Evolutionary conservation across 2,113 vertebrate species (phyloP), one percentile per base, ranked within the genome.

Genomic region (Camelus bactrianus): DNA sequence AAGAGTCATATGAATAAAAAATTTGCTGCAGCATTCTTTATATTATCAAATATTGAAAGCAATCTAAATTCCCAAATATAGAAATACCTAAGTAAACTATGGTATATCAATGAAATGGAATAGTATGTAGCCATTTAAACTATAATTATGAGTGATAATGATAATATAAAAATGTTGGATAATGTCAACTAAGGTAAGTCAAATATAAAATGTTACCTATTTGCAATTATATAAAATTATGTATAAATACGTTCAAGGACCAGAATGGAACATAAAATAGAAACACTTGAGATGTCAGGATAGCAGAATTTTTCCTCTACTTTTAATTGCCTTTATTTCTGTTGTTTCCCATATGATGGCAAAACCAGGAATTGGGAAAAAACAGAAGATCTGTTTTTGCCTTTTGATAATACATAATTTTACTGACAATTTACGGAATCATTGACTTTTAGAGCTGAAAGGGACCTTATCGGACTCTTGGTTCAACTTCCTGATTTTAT

Each of bases 241-340:
- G 17, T 75, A 48, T 76, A 73, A 26, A 50, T 48, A 76, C 90
- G 20, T 77, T 93, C 67, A 89, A 93, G 69, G 38, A 91, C 20
- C 14, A 94, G 58, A 93, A 93, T n/a, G 17, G 72, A 88, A 64
- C 15, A 89, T 42, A 89, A 87, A 70, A 72, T 88, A 85, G 85
- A 91, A 88, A 77, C 22, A 91, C 6, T 30, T 42, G 72, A 77
- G 67, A 91, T 56, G 8, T 89, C 35, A 75, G 32, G 48, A 76
- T 81, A 60, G 22, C 9, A 70, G 26, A n/a, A 67, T 50, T 75
- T 89, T 70, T 28, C 83, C 30, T 42, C 7, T 62, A 67, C 35
- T 96, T 96, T 94, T 76, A 88, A 81, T 81, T 93, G 85, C 22
- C 46, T 97, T 94, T 64, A 72, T 87, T 89, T 92, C 94, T 81